phyloP scores from a whole-genome alignment of 2,113 vertebrate species.

The Rynchops niger region DNA sequence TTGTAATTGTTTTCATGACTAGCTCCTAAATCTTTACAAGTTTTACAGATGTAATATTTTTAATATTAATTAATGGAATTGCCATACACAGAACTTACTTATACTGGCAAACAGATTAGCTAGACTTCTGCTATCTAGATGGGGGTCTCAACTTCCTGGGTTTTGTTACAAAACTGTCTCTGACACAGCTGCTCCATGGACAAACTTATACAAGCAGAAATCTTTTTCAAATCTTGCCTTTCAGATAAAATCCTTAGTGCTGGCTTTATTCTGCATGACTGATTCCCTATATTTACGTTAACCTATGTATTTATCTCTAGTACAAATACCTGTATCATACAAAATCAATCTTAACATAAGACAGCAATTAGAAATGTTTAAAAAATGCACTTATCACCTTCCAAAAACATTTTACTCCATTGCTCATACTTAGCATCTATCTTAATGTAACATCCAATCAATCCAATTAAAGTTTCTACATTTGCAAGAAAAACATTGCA shows the following conservation, averaged over 20 bases:
- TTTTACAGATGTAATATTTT: neutral
- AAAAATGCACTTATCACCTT: neutral
- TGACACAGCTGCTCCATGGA: neutral
- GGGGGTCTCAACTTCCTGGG: neutral
- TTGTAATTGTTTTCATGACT: neutral
- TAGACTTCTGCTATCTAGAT: neutral
- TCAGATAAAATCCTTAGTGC: neutral
- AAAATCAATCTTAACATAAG: neutral
- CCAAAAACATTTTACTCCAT: neutral
- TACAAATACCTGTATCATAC: neutral
- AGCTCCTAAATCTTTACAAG: neutral
- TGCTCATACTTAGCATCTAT: neutral
- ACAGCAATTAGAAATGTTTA: neutral
- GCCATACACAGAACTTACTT: neutral
- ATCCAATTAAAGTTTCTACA: neutral
- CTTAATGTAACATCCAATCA: neutral
- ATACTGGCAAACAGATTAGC: neutral
- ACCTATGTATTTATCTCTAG: neutral
- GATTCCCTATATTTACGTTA: neutral
- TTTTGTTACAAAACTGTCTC: neutral
- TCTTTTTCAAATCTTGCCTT: neutral
- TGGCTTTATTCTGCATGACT: neutral
- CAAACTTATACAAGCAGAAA: neutral
- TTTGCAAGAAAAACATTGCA: constrained; percentile 34
- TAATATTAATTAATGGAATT: neutral